Conservation (phyloP, 2,888 invertebrate species). For the Trimorus sp. region DNA sequence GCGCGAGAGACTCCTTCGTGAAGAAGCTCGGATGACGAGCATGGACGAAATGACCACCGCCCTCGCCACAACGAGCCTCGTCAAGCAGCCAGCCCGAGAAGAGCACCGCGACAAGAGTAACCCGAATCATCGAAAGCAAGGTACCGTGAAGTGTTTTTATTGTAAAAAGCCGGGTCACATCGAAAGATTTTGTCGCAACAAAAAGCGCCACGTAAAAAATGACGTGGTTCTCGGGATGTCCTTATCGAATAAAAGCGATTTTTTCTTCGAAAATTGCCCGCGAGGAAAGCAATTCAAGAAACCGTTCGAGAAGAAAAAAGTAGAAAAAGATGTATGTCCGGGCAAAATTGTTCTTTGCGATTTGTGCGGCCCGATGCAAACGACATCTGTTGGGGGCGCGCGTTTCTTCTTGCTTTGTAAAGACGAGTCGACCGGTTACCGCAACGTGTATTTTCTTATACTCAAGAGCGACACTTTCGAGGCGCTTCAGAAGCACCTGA, state of each 20-base stretch:
- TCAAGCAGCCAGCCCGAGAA: background rate
- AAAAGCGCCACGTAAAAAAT: constrained; percentile 20
- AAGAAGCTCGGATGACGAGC: constrained; percentile 51
- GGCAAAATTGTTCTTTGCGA: no score
- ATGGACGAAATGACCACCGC: constrained; percentile 14
- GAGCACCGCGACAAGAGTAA: background rate
- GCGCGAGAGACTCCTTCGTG: constrained; percentile 61
- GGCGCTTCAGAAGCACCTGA: no score
- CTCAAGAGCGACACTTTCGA: no score
- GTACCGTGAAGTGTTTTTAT: constrained; percentile 54
- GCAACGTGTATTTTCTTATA: no score
- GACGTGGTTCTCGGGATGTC: constrained; percentile 53
- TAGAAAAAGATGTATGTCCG: background rate
- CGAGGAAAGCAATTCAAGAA: constrained; percentile 29
- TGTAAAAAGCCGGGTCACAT: constrained; percentile 61
- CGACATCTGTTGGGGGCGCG: no score
- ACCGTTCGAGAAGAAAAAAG: constrained; percentile 15
- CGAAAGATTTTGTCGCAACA: constrained; percentile 38
- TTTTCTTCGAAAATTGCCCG: constrained; percentile 35
- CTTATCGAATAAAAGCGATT: constrained; percentile 38
- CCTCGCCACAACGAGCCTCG: constrained; percentile 23
- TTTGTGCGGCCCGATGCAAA: no score
- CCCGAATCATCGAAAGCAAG: background rate
- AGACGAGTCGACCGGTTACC: no score
- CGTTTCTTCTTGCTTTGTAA: no score